Percentiles rank a stretch among this genome's conserved stretches.
Conservation (phyloP, 1,140 invertebrate genomes). For the Drosophila ohnishii region DNA sequence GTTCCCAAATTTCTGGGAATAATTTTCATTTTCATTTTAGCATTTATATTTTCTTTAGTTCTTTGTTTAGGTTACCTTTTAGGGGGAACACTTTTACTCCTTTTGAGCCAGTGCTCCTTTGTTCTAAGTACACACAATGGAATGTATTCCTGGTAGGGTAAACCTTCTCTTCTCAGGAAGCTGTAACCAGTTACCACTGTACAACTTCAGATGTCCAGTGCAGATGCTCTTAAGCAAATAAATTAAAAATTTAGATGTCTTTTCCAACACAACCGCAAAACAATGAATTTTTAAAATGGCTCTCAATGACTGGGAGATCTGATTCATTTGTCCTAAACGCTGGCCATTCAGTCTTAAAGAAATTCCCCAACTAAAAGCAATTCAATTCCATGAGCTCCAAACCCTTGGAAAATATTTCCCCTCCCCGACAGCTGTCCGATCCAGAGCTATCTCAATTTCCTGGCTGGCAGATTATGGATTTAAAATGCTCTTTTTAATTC, state of each 20-base stretch:
- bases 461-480: conserved; percentile 61
- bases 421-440: conserved; percentile 18
- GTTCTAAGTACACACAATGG: neutral
- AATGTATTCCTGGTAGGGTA: neutral
- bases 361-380: conserved; percentile 37
- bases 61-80: neutral
- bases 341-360: conserved; percentile 2
- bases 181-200: neutral
- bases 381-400: conserved; percentile 10
- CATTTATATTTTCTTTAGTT: neutral
- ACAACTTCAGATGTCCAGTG: neutral
- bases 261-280: conserved; percentile 13
- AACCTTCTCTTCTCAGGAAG: neutral
- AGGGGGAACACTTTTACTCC: neutral
- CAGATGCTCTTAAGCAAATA: conserved; percentile 3
- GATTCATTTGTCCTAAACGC: conserved; percentile 30
- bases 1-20: neutral
- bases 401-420: neutral
- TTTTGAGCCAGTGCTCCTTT: neutral
- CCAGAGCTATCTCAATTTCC: conserved; percentile 43
- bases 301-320: neutral
- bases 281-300: conserved; percentile 26
- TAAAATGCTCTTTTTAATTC: conserved; percentile 62
- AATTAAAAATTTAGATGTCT: conserved; percentile 15
- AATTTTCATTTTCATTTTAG: neutral